Evolutionary conservation across 2,888 invertebrate genomes (phyloP).

Genomic region (Epinotia demarniana): DNA sequence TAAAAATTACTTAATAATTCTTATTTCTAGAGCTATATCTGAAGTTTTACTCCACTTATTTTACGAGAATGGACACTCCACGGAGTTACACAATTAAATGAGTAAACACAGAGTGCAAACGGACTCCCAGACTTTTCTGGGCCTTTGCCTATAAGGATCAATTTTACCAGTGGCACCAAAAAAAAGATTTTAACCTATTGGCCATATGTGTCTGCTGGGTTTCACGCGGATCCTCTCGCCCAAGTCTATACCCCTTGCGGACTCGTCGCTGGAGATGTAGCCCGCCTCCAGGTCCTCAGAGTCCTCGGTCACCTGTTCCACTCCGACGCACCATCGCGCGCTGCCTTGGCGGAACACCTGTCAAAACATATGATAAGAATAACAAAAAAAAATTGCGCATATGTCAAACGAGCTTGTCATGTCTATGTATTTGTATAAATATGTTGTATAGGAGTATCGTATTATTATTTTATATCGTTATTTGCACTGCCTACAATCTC

Average conservation of each 20-base stretch:
- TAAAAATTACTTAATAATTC: too few species aligned
- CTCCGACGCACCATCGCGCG: slow-evolving; percentile 73
- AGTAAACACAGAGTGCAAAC: too few species aligned
- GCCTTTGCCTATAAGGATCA: too few species aligned
- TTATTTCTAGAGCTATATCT: too few species aligned
- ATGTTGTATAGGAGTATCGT: too few species aligned
- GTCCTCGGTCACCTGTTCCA: slow-evolving; percentile 73
- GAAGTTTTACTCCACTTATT: too few species aligned
- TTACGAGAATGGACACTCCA: too few species aligned
- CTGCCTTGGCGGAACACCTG: slow-evolving; percentile 72
- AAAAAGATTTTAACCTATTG: slow-evolving; percentile 63
- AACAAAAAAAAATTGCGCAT: background rate
- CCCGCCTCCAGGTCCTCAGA: slow-evolving; percentile 74
- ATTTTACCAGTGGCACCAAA: background rate
- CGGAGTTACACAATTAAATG: too few species aligned
- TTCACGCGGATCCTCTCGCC: slow-evolving; percentile 74
- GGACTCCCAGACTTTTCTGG: too few species aligned
- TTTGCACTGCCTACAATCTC: too few species aligned
- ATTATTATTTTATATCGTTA: too few species aligned
- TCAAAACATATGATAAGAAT: slow-evolving; percentile 8
- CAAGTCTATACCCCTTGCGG: slow-evolving; percentile 77
- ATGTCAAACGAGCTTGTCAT: background rate
- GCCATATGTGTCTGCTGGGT: slow-evolving; percentile 80
- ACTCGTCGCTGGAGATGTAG: slow-evolving; percentile 84
- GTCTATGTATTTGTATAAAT: background rate